These are phyloP conservation scores for Hybos culiciformis DNA, from an alignment of 2,888 invertebrate genomes.

Conservation along the genomic window DNA sequence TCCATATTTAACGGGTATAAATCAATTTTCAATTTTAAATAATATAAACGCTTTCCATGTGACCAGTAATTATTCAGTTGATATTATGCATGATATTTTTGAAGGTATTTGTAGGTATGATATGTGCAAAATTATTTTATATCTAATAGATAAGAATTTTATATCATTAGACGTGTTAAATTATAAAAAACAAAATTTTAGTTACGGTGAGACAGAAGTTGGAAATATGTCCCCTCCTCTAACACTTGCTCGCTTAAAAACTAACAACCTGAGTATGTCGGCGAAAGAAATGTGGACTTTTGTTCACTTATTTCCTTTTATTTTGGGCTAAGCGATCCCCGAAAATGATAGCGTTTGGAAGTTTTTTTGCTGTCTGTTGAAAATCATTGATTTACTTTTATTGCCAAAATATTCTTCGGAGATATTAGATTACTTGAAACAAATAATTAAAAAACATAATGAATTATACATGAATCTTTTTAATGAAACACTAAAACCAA, in stretches of 20 bases:
- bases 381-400: no score
- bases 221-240: slow-evolving; percentile 10
- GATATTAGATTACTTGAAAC: no score
- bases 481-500: no score
- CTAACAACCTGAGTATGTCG: slow-evolving; percentile 10
- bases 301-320: slow-evolving; percentile 12
- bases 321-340: slow-evolving; percentile 12
- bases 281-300: slow-evolving; percentile 15
- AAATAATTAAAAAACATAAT: no score
- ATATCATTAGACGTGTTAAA: slow-evolving; percentile 13
- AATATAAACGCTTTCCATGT: slow-evolving; percentile 11
- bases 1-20: slow-evolving; percentile 6
- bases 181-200: slow-evolving; percentile 11
- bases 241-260: slow-evolving; percentile 5
- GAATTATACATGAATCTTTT: no score
- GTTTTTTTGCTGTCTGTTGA: no score
- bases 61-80: slow-evolving; percentile 10
- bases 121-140: slow-evolving; percentile 7
- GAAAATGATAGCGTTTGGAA: slow-evolving; percentile 10
- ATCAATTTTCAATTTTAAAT: slow-evolving; percentile 8
- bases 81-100: slow-evolving; percentile 14
- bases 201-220: slow-evolving; percentile 14
- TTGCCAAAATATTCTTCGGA: no score
- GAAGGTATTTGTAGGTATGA: slow-evolving; percentile 10
- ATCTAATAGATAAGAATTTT: slow-evolving; percentile 9